Base-by-base conservation (phyloP, 2,797 vertebrate genomes). In the Labeo calbasu region DNA sequence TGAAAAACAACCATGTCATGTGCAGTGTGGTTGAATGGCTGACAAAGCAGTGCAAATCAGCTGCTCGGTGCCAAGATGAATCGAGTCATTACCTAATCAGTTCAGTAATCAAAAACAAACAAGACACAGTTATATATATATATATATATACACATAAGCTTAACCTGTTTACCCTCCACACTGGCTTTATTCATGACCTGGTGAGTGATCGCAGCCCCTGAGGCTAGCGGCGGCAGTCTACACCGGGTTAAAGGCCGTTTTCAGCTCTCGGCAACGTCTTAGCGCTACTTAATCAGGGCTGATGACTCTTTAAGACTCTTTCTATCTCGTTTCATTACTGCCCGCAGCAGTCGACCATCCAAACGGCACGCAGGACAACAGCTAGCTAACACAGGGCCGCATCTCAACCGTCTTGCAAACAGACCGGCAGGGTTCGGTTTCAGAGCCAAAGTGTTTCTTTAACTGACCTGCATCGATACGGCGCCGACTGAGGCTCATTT, bases 271-370 rank as follows among this genome's bases (percentile, higher is more conserved):
- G n/a, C 53, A 72, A 46, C 25, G 0, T 84, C 83, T 84, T 84
- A 65, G 28, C 40, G 11, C 9, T 36, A 10, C 57, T 63, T 84
- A 84, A 79, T 84, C 83, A 63, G 46, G 50, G 66, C 19, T 72
- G 68, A 84, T 28, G 76, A 79, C 28, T 79, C 76, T 25, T 84
- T 78, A 78, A 84, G 55, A 36, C 66, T 71, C 81, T 75, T 82
- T 51, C 57, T 65, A 59, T 25, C 55, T 17, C 75, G 61, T 66
- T 78, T 84, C 83, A 84, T 84, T 79, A 84, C 76, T 40, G 68
- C 9, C 32, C 25, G 9, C 40, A 77, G 23, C 21, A 68, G 40
- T 79, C 25, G n/a, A 63, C 66, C 40, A 77, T 69, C 48, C 75
- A 85, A 50, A 11, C 69, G 12, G 32, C 28, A 61, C 55, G 53